These are phyloP conservation scores for Aphelinus certus DNA, from an alignment of 1,140 invertebrate genomes.

Conservation along the genomic window DNA sequence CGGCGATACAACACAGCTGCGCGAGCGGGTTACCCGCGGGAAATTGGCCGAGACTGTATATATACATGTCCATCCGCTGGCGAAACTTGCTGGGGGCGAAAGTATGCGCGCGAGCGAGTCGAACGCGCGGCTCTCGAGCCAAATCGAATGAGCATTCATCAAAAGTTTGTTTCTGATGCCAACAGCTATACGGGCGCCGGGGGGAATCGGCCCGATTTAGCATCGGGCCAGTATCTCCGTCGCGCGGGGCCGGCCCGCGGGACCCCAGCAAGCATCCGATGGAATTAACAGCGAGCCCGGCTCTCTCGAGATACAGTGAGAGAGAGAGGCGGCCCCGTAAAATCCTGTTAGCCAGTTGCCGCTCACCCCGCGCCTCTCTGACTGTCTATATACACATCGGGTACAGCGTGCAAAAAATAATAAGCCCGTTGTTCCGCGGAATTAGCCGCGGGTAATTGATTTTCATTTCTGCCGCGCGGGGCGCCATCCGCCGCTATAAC, in stretches of 20 bases:
- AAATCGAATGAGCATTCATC: conserved; percentile 31
- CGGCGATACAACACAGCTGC: no score
- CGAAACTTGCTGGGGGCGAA: no score
- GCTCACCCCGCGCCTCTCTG: not conserved
- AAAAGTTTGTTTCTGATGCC: conserved; percentile 29
- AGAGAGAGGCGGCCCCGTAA: no score
- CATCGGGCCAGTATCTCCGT: conserved; percentile 17
- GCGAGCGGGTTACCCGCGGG: no score
- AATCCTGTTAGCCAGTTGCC: conserved; percentile 6
- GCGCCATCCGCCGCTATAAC: no score
- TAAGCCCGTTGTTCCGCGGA: conserved; percentile 7
- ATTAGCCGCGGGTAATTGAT: conserved; percentile 4
- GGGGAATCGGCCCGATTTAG: conserved; percentile 26
- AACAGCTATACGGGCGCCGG: no score
- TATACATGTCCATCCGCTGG: no score
- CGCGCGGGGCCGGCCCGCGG: not conserved
- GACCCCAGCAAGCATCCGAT: conserved; percentile 7
- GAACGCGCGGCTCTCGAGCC: no score
- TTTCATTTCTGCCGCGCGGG: not conserved
- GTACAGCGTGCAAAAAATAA: conserved; percentile 1
- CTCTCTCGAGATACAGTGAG: not conserved
- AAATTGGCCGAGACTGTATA: no score
- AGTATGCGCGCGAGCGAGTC: no score
- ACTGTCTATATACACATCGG: not conserved
- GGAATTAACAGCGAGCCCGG: conserved; percentile 8